Percentiles rank a stretch among this genome's conserved stretches.
phyloP scores from a whole-genome alignment of 2,113 vertebrate genomes.

The Myotis yumanensis region DNA sequence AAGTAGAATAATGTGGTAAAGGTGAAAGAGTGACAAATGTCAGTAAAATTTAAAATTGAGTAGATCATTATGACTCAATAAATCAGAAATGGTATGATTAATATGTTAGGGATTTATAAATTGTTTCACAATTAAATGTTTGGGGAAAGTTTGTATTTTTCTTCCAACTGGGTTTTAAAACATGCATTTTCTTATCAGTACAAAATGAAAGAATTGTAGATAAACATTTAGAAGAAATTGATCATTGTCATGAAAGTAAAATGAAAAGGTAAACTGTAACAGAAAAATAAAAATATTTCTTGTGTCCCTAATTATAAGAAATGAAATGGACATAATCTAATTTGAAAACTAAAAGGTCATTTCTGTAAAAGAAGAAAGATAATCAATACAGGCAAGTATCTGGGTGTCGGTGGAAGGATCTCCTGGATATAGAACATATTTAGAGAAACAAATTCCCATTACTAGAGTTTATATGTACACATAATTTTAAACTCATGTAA shows the following conservation, averaged over 20 bases:
- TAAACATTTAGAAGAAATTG: background rate
- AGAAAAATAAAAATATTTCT: background rate
- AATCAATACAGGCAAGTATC: background rate
- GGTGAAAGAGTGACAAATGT: background rate
- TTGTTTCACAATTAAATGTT: background rate
- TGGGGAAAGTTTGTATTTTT: background rate
- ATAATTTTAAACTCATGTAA: background rate
- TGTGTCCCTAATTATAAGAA: background rate
- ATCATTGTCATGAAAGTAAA: background rate
- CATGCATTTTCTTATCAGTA: background rate
- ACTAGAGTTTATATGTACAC: background rate
- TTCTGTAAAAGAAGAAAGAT: constrained; percentile 8
- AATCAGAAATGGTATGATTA: background rate
- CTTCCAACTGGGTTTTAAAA: background rate
- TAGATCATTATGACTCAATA: background rate
- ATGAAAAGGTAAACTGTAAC: background rate
- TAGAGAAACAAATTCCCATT: background rate
- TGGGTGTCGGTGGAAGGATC: background rate
- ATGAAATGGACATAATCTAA: background rate
- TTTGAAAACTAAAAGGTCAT: constrained; percentile 8
- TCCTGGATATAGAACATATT: background rate
- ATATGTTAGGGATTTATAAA: background rate
- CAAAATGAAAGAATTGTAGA: background rate
- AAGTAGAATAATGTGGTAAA: background rate
- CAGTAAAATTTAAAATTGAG: background rate